These are phyloP conservation scores for Crepidodera aurea DNA, from an alignment of 2,888 invertebrate genomes.

Conservation along the genomic window DNA sequence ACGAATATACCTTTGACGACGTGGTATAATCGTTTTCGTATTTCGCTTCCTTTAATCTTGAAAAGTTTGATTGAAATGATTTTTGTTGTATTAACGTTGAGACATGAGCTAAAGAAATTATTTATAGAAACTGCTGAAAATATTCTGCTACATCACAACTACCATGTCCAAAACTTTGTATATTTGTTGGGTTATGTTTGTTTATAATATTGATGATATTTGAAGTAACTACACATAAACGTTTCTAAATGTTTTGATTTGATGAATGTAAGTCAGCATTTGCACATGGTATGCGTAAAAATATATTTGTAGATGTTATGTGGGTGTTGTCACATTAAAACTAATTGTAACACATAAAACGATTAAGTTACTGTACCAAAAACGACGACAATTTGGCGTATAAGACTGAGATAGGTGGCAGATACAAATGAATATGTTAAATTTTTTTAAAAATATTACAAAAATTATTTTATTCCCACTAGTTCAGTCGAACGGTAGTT, in stretches of 20 bases:
- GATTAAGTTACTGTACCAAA: conserved; percentile 14
- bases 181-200: background rate
- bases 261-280: too few relatives aligned
- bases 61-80: too few relatives aligned
- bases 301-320: background rate
- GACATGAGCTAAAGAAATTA: too few relatives aligned
- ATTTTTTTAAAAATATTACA: too few relatives aligned
- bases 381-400: conserved; percentile 1
- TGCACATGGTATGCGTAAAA: background rate
- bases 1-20: too few relatives aligned
- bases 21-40: too few relatives aligned
- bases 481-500: too few relatives aligned
- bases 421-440: conserved; percentile 4
- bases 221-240: too few relatives aligned
- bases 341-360: conserved; percentile 1
- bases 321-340: conserved; percentile 22
- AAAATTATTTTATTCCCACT: too few relatives aligned
- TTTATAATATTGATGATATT: background rate
- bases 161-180: conserved; percentile 16
- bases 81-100: too few relatives aligned
- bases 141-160: background rate
- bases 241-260: background rate
- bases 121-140: background rate
- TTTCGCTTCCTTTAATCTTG: too few relatives aligned
- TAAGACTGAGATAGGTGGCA: background rate